These are phyloP conservation scores for Mionectes olivaceus DNA, from an alignment of 2,797 vertebrate genomes.

Conservation along the genomic window DNA sequence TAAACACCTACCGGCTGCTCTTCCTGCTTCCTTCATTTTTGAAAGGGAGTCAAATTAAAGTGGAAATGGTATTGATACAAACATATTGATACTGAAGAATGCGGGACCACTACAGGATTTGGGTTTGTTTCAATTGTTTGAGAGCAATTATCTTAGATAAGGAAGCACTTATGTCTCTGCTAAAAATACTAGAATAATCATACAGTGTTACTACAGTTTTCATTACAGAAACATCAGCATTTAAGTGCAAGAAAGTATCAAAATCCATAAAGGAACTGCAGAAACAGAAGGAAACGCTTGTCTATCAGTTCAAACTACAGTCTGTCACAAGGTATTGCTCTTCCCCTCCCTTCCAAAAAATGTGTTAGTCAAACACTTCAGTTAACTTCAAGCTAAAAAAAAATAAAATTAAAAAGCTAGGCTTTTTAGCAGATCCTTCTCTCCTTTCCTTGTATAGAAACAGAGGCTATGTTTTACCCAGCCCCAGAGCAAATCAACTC, in stretches of 20 bases:
- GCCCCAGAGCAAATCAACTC: conserved; percentile 53
- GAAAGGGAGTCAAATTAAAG: background rate
- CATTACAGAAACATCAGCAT: background rate
- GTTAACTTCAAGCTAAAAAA: background rate
- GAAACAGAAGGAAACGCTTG: background rate
- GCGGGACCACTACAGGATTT: background rate
- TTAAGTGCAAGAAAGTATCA: background rate
- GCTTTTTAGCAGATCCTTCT: background rate
- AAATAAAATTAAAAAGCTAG: background rate
- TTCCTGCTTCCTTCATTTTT: background rate
- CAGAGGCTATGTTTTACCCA: background rate
- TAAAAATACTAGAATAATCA: background rate
- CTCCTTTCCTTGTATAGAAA: background rate
- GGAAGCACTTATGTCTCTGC: background rate
- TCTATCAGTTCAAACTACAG: background rate
- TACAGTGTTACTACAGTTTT: background rate
- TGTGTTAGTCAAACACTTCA: background rate
- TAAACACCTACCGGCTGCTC: background rate
- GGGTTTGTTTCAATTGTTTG: background rate
- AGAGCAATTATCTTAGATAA: background rate
- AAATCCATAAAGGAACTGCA: background rate
- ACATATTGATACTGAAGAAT: background rate
- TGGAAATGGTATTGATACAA: background rate
- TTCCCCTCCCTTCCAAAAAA: background rate
- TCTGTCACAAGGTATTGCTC: background rate